Base-by-base conservation (phyloP, 2,888 invertebrate species). In the Cataglyphis altisquamis region DNA sequence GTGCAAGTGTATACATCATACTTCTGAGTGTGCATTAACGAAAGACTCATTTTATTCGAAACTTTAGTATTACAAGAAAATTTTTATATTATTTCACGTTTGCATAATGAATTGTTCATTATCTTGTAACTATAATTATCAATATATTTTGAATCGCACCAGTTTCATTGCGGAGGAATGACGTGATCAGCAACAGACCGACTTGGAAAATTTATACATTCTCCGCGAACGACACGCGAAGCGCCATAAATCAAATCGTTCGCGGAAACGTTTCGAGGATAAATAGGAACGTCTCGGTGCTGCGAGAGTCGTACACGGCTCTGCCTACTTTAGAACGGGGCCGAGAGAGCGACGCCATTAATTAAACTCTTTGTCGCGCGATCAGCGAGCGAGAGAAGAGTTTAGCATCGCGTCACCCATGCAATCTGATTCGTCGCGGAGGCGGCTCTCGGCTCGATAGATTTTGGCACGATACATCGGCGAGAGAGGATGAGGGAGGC, bases 381-480 rank as follows among this genome's bases (percentile, higher is more conserved):
- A 82, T 67, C 72, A 82, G 52, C 55, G n/a, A 83, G 72, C 62
- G 68, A 78, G 78, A 52, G 67, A 25, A 55, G 83, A 73, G 74
- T 29, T 52, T 29, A 57, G 70, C 25, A 60, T 70, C 70, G 21
- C 60, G 63, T 62, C 73, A 82, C 62, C 84, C 85, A 45, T 36
- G 48, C 48, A 52, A 52, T 80, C 82, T 75, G 82, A 88, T 83
- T 89, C 86, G 86, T 81, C 84, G 75, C 74, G 72, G 82, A 41
- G 74, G 52, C 62, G 74, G 60, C 64, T 62, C 66, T 74, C 32
- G 77, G 39, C 57, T 66, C 83, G 89, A 90, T 90, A 89, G 89
- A 86, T 88, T 86, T 89, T 80, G 73, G 55, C 80, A 57, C 66
- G 90, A 86, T 83, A 84, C 87, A 87, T 64, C 77, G 67, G 67